Conservation (phyloP, 2,888 invertebrate species). For the Cerastis rubricosa region DNA sequence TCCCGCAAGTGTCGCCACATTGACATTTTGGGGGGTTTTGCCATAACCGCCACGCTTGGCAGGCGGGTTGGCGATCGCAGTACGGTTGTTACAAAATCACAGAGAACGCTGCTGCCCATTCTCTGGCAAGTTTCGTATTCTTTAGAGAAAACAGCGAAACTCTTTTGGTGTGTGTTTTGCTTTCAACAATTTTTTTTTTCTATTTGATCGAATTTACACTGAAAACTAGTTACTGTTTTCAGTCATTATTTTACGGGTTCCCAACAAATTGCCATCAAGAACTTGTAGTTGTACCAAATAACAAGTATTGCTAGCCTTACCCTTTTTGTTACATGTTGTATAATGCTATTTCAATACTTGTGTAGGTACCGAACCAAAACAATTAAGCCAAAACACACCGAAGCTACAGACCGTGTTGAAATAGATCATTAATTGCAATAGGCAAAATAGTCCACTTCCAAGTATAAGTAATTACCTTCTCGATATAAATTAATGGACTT, state of each 20-base stretch:
- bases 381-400: background rate
- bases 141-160: background rate
- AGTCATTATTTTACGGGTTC: background rate
- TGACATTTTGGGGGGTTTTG: too few species aligned
- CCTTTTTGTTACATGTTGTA: too few species aligned
- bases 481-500: conserved; percentile 20
- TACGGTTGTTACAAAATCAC: too few species aligned
- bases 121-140: too few species aligned
- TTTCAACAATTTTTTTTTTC: background rate
- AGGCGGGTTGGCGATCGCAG: too few species aligned
- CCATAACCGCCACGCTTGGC: too few species aligned
- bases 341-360: background rate
- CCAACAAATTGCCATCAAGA: background rate
- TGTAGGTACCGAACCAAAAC: background rate
- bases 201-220: background rate
- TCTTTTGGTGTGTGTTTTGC: background rate
- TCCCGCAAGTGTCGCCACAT: too few species aligned
- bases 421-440: conserved; percentile 12
- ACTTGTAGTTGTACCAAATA: background rate
- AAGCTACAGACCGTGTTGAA: background rate
- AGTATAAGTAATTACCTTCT: conserved; percentile 22
- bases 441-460: conserved; percentile 29
- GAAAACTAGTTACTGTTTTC: background rate
- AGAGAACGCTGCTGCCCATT: too few species aligned
- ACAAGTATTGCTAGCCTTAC: background rate